Evolutionary conservation across 2,113 vertebrate genomes (phyloP).

Genomic region (Rana temporaria): DNA sequence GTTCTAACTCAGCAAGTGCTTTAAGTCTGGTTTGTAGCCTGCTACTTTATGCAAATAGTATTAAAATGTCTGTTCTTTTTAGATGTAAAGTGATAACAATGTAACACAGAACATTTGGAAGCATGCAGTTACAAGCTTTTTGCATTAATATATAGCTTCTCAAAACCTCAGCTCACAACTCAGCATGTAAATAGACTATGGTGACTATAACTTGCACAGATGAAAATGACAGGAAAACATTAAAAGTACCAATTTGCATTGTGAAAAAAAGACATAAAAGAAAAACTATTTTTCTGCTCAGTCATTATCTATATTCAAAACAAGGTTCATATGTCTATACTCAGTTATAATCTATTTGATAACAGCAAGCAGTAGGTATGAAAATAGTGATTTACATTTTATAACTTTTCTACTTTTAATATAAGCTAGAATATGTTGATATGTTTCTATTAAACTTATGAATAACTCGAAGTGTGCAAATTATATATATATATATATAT

Average conservation of each 20-base stretch:
- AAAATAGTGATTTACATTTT: not conserved
- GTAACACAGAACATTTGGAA: conserved; percentile 52
- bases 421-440: not conserved
- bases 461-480: not conserved
- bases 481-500: no score
- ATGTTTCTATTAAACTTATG: not conserved
- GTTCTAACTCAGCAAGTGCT: conserved; percentile 45
- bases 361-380: not conserved
- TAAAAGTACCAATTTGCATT: conserved; percentile 44
- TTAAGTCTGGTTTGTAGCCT: conserved; percentile 12
- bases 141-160: conserved; percentile 53
- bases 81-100: conserved; percentile 52
- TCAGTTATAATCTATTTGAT: conserved; percentile 2
- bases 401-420: not conserved
- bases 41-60: conserved; percentile 52
- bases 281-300: conserved; percentile 13
- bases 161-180: conserved; percentile 42
- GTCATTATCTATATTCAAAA: conserved; percentile 33
- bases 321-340: conserved; percentile 3
- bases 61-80: conserved; percentile 53
- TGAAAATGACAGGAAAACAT: conserved; percentile 51
- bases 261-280: conserved; percentile 21
- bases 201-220: conserved; percentile 35
- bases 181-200: conserved; percentile 44
- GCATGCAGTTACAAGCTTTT: conserved; percentile 55